phyloP scores from a whole-genome alignment of 2,888 invertebrate genomes.

The Drosophila mimica region DNA sequence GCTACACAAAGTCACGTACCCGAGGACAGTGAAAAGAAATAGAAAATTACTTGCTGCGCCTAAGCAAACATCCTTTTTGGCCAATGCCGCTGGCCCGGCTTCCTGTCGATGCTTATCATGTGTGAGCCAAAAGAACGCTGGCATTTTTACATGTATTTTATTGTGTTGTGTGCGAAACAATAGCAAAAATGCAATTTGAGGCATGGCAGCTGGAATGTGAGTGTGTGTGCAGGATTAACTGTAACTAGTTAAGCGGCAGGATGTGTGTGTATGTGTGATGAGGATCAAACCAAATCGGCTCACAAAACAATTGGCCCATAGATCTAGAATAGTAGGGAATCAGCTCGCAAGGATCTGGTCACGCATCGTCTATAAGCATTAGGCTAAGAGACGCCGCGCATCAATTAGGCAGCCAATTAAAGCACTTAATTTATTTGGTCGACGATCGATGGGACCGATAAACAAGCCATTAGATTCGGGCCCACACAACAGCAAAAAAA shows the following conservation, averaged over 20 bases:
- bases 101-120: conserved; percentile 75
- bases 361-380: conserved; percentile 37
- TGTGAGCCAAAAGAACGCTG: conserved; percentile 39
- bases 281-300: conserved; percentile 42
- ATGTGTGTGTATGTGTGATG: conserved; percentile 21
- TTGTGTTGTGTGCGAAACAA: conserved; percentile 28
- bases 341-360: conserved; percentile 7
- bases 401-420: conserved; percentile 67
- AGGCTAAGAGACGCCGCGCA: conserved; percentile 47
- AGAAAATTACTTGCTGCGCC: conserved; percentile 39
- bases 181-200: conserved; percentile 48
- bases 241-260: conserved; percentile 31
- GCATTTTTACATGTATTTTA: conserved; percentile 40
- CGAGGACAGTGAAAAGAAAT: conserved; percentile 16
- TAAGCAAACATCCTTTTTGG: conserved; percentile 77
- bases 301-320: conserved; percentile 24
- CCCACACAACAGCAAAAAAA: neutral
- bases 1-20: conserved; percentile 70
- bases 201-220: conserved; percentile 44
- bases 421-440: conserved; percentile 68
- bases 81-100: conserved; percentile 47
- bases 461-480: conserved; percentile 68
- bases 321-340: neutral
- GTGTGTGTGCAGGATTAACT: conserved; percentile 55
- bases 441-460: conserved; percentile 59